These are phyloP conservation scores for Exephanes ischioxanthus DNA, from an alignment of 2,888 invertebrate species.

Conservation along the genomic window DNA sequence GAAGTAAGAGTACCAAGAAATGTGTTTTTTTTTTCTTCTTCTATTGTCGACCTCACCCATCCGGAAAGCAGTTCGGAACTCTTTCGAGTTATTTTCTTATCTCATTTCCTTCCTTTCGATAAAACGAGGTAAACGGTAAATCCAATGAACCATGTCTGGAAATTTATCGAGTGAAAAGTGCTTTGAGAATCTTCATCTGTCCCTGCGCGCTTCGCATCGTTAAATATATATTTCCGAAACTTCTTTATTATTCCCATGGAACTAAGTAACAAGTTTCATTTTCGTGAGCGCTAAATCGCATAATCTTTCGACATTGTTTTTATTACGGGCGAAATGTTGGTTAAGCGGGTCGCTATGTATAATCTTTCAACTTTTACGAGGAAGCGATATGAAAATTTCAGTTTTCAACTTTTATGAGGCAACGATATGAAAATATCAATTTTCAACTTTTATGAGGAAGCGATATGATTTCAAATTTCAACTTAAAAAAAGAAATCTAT, in stretches of 20 bases:
- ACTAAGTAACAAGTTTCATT: constrained; percentile 55
- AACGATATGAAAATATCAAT: too few relatives aligned
- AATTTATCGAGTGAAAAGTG: constrained; percentile 63
- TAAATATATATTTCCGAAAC: constrained; percentile 34
- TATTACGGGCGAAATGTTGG: constrained; percentile 22
- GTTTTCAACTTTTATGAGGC: too few relatives aligned
- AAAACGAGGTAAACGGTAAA: constrained; percentile 46
- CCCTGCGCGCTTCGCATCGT: constrained; percentile 5
- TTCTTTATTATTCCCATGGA: constrained; percentile 54
- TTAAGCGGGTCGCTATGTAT: constrained; percentile 17
- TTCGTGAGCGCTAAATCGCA: constrained; percentile 43
- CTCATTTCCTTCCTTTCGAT: constrained; percentile 41
- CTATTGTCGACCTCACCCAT: background rate
- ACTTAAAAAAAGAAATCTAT: background rate
- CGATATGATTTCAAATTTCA: too few relatives aligned
- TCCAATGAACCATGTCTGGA: constrained; percentile 54
- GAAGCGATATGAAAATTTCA: too few relatives aligned
- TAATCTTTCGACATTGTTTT: constrained; percentile 41
- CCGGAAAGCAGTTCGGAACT: constrained; percentile 19
- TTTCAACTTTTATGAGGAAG: background rate
- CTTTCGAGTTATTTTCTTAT: constrained; percentile 31
- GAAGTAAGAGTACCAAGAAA: constrained; percentile 5
- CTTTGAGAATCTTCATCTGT: constrained; percentile 43
- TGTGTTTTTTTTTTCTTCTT: constrained; percentile 15
- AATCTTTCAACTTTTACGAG: background rate